phyloP scores from a whole-genome alignment of 2,888 invertebrate genomes.

The Tyria jacobaeae region DNA sequence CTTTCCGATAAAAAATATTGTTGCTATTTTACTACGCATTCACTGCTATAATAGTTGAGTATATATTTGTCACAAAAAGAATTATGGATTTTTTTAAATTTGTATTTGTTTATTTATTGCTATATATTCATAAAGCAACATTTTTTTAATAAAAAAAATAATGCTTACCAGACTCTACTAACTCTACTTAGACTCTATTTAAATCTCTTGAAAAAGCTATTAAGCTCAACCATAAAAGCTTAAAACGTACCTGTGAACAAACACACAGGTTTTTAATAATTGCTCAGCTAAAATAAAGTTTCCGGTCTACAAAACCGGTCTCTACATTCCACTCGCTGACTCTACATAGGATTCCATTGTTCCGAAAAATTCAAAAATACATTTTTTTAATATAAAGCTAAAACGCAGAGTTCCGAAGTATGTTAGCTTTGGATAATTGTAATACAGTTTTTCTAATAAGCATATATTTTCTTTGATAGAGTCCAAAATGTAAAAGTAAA shows the following conservation, averaged over 20 bases:
- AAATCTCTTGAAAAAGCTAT: constrained; percentile 16
- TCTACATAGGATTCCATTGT: constrained; percentile 26
- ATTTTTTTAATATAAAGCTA: constrained; percentile 34
- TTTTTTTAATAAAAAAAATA: neutral
- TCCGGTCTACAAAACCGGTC: constrained; percentile 34
- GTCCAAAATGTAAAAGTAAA: too few species aligned
- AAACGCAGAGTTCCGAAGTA: constrained; percentile 1
- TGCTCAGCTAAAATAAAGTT: constrained; percentile 33
- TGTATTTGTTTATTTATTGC: neutral
- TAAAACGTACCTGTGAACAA: constrained; percentile 43
- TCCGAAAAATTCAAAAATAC: constrained; percentile 24
- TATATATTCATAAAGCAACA: neutral
- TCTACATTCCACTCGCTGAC: too few species aligned
- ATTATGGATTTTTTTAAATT: too few species aligned
- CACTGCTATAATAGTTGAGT: too few species aligned
- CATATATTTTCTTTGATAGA: too few species aligned
- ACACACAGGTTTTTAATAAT: constrained; percentile 36
- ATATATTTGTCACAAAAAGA: too few species aligned
- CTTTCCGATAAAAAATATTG: too few species aligned
- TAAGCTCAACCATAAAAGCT: constrained; percentile 8
- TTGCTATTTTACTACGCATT: too few species aligned
- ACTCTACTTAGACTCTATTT: neutral
- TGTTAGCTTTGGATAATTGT: constrained; percentile 2
- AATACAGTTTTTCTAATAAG: too few species aligned
- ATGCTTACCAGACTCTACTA: too few species aligned